Evolutionary conservation across 2,797 vertebrate genomes (phyloP).

Genomic region (Cetoscarus ocellatus): DNA sequence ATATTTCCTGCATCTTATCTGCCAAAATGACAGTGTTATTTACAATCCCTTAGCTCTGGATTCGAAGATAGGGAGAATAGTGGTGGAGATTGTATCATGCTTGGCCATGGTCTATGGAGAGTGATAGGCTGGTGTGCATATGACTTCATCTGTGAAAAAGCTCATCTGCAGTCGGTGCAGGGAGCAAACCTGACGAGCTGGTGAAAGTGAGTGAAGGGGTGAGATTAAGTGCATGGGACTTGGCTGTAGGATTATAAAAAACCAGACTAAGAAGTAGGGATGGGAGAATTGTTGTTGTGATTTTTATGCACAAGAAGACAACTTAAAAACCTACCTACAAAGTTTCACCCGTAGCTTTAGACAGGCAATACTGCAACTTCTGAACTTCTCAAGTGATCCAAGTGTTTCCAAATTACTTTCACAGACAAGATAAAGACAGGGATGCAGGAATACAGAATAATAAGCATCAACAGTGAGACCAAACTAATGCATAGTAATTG

Average conservation of each 20-base stretch:
- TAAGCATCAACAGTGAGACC: too few relatives aligned
- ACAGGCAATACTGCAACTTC: too few relatives aligned
- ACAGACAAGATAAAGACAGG: too few relatives aligned
- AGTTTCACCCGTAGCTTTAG: too few relatives aligned
- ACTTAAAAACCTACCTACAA: too few relatives aligned
- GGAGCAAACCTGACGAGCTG: conserved; percentile 36
- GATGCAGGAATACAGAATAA: too few relatives aligned
- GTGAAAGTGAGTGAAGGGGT: conserved; percentile 35
- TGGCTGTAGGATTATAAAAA: conserved; percentile 2
- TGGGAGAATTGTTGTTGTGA: too few relatives aligned
- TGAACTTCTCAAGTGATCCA: too few relatives aligned
- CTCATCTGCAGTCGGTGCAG: conserved; percentile 62
- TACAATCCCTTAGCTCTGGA: conserved; percentile 68
- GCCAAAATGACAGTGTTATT: conserved; percentile 76
- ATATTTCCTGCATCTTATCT: conserved; percentile 75
- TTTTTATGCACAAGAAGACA: too few relatives aligned
- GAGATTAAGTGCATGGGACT: conserved; percentile 14
- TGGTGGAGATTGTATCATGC: conserved; percentile 65
- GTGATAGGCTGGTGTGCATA: conserved; percentile 54
- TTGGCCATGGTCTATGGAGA: conserved; percentile 52
- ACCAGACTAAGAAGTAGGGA: neutral
- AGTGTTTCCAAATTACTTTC: too few relatives aligned
- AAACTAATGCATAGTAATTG: too few relatives aligned
- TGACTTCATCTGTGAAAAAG: conserved; percentile 63
- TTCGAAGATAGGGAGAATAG: conserved; percentile 69